Evolutionary conservation across 2,113 vertebrate genomes (phyloP).

Genomic region (Dicentrarchus labrax): DNA sequence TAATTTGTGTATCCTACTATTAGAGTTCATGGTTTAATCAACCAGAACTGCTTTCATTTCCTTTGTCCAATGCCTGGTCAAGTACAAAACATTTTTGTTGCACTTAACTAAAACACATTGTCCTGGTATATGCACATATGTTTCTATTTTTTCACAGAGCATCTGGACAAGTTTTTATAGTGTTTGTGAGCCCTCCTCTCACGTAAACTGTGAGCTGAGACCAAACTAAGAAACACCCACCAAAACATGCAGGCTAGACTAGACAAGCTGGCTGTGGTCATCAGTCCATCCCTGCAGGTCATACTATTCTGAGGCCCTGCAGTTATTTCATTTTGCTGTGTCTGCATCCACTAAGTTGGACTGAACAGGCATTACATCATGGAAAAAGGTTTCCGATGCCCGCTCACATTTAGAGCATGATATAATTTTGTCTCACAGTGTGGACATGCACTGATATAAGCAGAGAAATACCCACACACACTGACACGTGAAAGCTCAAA

Average conservation of each 20-base stretch:
- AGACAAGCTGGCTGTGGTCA: slow-evolving; percentile 56
- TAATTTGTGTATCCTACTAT: neutral
- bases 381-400: slow-evolving; percentile 68
- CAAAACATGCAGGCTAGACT: slow-evolving; percentile 35
- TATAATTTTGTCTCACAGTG: slow-evolving; percentile 66
- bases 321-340: slow-evolving; percentile 72
- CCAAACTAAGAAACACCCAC: neutral
- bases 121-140: slow-evolving; percentile 1
- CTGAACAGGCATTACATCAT: slow-evolving; percentile 70
- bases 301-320: slow-evolving; percentile 64
- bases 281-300: slow-evolving; percentile 53
- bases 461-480: slow-evolving; percentile 14
- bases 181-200: neutral
- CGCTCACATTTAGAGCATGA: slow-evolving; percentile 73
- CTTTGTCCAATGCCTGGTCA: neutral
- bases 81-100: neutral
- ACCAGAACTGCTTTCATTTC: slow-evolving; percentile 15
- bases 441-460: slow-evolving; percentile 33
- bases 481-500: slow-evolving; percentile 23
- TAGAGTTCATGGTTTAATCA: slow-evolving; percentile 13
- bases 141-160: slow-evolving; percentile 24
- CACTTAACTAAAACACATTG: slow-evolving; percentile 22
- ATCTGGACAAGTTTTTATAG: slow-evolving; percentile 13
- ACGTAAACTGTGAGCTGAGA: slow-evolving; percentile 47
- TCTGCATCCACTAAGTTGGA: slow-evolving; percentile 64